phyloP scores from a whole-genome alignment of 2,797 vertebrate genomes.

The Distichodus sexfasciatus region DNA sequence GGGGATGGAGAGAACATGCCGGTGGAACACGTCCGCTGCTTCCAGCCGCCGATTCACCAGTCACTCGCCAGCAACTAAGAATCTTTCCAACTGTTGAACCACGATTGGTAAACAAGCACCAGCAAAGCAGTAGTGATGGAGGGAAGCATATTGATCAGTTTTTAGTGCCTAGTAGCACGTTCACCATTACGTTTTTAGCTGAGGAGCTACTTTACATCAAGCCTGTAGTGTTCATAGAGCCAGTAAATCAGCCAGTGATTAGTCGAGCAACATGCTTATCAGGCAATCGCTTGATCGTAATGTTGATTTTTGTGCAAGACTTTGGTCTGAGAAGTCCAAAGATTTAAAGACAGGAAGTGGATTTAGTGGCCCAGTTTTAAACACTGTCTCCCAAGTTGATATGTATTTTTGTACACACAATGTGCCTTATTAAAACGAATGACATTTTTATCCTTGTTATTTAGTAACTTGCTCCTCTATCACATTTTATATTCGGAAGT shows the following conservation, averaged over 20 bases:
- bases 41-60: conserved; percentile 97
- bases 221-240: conserved; percentile 15
- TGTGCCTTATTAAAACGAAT: conserved; percentile 76
- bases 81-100: neutral
- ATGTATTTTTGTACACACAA: conserved; percentile 72
- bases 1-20: conserved; percentile 94
- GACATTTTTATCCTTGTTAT: conserved; percentile 63
- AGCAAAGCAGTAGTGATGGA: neutral
- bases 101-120: neutral
- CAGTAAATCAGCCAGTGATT: conserved; percentile 21
- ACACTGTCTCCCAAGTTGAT: conserved; percentile 42
- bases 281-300: neutral
- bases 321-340: conserved; percentile 45
- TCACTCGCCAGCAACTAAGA: conserved; percentile 93
- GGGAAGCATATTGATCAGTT: neutral
- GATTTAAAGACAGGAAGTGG: conserved; percentile 37
- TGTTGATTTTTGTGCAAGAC: conserved; percentile 17
- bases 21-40: conserved; percentile 95
- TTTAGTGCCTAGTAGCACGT: conserved; percentile 22
- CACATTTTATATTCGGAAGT: conserved; percentile 67
- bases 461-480: conserved; percentile 65
- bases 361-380: conserved; percentile 54
- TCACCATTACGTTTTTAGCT: conserved; percentile 23
- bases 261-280: neutral
- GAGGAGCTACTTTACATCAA: neutral